Evolutionary conservation across 2,113 vertebrate species (phyloP).

Genomic region (Mustela nigripes): DNA sequence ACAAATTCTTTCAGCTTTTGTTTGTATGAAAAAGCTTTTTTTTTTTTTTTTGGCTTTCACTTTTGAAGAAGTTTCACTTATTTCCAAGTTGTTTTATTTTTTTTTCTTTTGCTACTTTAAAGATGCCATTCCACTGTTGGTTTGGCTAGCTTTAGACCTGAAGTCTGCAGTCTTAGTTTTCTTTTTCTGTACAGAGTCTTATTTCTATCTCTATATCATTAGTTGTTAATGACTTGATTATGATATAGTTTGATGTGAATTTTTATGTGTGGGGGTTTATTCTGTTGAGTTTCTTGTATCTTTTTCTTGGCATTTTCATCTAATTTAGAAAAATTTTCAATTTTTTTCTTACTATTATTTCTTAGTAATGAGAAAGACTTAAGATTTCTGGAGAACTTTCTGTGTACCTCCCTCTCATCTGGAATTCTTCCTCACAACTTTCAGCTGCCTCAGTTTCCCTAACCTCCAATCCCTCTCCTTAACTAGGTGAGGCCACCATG

Average conservation of each 20-base stretch:
- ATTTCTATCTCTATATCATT: not conserved
- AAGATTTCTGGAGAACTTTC: not conserved
- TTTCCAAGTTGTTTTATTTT: not conserved
- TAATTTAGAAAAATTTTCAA: not conserved
- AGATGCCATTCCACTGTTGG: not conserved
- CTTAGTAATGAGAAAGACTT: not conserved
- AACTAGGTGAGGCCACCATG: not conserved
- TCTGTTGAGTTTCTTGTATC: not conserved
- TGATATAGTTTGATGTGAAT: not conserved
- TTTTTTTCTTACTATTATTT: not conserved
- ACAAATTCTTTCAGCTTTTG: not conserved
- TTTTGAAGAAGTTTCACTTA: conserved; percentile 24
- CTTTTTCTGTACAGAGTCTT: not conserved
- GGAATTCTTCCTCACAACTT: not conserved
- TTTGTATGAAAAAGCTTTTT: not conserved
- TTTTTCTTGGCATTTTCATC: not conserved
- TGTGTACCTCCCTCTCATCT: not conserved
- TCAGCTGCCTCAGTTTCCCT: not conserved
- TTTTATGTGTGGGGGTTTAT: not conserved
- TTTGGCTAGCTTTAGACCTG: not conserved
- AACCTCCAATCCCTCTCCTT: not conserved
- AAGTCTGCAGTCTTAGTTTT: not conserved
- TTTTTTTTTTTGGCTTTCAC: not conserved
- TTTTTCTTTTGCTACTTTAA: not conserved
- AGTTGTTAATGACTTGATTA: not conserved